Conservation (phyloP, 2,888 invertebrate genomes). For the Venusia cambrica region DNA sequence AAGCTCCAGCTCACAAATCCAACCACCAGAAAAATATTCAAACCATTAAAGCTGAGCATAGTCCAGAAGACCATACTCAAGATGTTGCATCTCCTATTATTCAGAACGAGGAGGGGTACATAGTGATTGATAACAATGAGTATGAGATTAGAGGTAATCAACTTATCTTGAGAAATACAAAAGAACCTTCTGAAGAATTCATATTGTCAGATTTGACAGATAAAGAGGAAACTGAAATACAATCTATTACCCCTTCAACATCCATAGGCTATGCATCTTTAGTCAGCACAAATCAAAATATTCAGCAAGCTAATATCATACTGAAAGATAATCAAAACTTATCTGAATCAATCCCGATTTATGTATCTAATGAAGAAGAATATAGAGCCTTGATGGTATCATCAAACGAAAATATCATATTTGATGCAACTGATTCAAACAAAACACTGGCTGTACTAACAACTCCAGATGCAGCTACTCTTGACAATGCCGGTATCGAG, state of each 20-base stretch:
- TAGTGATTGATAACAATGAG: conserved; percentile 82
- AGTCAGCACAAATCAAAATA: conserved; percentile 40
- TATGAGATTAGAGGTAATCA: conserved; percentile 73
- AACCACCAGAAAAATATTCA: conserved; percentile 29
- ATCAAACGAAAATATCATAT: conserved; percentile 68
- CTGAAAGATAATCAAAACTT: conserved; percentile 52
- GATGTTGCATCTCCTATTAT: conserved; percentile 37
- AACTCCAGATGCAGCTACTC: conserved; percentile 45
- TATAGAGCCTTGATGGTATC: conserved; percentile 71
- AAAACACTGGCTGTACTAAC: conserved; percentile 66
- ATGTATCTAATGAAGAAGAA: conserved; percentile 75
- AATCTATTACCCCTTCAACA: conserved; percentile 43
- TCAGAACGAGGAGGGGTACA: conserved; percentile 49
- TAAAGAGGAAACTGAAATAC: conserved; percentile 40
- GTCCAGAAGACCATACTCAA: too few relatives aligned
- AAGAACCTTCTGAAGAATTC: conserved; percentile 41
- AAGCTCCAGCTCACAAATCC: conserved; percentile 35
- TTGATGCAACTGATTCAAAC: conserved; percentile 58
- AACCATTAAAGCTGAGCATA: conserved; percentile 40
- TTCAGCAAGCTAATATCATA: conserved; percentile 47
- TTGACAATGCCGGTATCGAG: conserved; percentile 54
- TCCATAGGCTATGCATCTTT: conserved; percentile 50
- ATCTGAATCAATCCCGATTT: conserved; percentile 70
- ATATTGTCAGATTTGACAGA: conserved; percentile 48
- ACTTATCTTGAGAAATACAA: conserved; percentile 50